A percentile compares a stretch with the other conserved stretches of the same genome.
Evolutionary conservation across 64 coral and sea anemone genomes (phyloP).

Genomic region (Dendronephthya gigantea): DNA sequence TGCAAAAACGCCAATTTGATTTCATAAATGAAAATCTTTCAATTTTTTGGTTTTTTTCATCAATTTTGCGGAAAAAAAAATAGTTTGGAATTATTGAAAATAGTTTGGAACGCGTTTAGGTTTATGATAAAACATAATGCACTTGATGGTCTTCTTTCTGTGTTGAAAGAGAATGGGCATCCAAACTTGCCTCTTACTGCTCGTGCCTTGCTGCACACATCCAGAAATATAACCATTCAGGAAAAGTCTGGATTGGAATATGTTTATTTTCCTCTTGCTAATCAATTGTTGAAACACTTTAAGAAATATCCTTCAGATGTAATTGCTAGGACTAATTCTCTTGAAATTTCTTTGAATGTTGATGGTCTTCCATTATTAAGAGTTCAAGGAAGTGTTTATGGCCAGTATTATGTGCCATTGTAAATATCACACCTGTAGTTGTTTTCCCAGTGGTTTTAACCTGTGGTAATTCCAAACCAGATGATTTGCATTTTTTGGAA

Average conservation of each 20-base stretch:
- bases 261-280: neutral
- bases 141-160: neutral
- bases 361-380: neutral
- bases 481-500: neutral
- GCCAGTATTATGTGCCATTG: neutral
- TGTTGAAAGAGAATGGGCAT: neutral
- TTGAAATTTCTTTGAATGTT: neutral
- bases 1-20: too few species aligned
- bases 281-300: neutral
- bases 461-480: neutral
- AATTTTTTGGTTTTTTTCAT: too few species aligned
- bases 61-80: too few species aligned
- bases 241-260: conserved; percentile 1
- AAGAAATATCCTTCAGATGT: neutral
- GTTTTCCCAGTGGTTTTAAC: neutral
- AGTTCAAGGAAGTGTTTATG: neutral
- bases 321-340: neutral
- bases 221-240: neutral
- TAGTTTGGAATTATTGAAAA: too few species aligned
- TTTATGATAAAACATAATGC: neutral
- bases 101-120: too few species aligned
- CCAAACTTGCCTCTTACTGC: neutral
- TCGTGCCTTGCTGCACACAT: neutral
- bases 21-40: too few species aligned
- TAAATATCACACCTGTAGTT: neutral